Base-by-base conservation (phyloP, 2,797 vertebrate genomes). In the Aythya fuligula region DNA sequence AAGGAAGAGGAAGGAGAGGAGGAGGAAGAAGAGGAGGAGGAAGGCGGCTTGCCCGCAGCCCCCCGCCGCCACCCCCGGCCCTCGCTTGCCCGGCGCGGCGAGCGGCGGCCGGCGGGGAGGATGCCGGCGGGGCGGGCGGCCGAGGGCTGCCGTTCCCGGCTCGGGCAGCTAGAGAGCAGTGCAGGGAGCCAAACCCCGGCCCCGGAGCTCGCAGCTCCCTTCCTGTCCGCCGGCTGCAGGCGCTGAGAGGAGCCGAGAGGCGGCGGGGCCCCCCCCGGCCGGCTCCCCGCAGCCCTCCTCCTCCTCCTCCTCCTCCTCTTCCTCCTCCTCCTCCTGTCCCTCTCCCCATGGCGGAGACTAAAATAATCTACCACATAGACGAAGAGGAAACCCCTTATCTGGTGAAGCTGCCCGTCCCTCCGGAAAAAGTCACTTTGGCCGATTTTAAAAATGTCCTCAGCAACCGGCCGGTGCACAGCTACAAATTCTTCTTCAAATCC, bases 401-500 rank as follows among this genome's bases (percentile, higher is more conserved):
- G 98, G 99, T 99, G 93, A 99, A 99, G 93, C 98, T 99, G 97
- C 98, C 98, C 36, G 98, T 99, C 92, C 97, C 99, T 94, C 99
- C 99, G 3, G 99, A 99, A 81, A 99, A 98, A 98, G 99, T 99
- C 98, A 99, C 99, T 85, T 97, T 99, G 97, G 98, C 99, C 64
- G 99, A 99, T 98, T 99, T 99, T 97, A 99, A 99, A 98, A 98
- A 98, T 99, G 99, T 99, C 97, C 99, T 99, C 97, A 99, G 99
- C 98, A 99, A 99, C 94, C 98, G 99, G 74, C 99, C 99, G 30
- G 98, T 98, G 97, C 98, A 99, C 93, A 98, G 98, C 98, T 99
- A 99, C 98, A 99, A 99, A 98, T 99, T 99, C 98, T 99, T 99
- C 98, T 99, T 99, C 98, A 99, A 99, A 98, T 99, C 99, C 85